Base-by-base conservation (phyloP, 2,888 invertebrate genomes). In the Teinopalpus imperialis region DNA sequence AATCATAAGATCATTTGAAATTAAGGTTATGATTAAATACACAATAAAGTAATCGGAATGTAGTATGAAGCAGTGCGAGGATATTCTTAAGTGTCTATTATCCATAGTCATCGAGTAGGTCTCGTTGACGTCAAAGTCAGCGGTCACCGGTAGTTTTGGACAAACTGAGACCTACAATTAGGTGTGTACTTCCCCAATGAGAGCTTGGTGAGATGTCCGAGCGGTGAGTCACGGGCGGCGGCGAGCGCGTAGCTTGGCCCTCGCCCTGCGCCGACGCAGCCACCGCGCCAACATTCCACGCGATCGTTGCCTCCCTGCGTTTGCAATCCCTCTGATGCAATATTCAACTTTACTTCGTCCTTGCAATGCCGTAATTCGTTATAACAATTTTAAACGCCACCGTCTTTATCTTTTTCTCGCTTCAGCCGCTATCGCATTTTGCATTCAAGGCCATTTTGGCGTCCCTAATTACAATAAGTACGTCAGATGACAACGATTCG, bases 331-430 rank as follows among this genome's bases (percentile, higher is more conserved):
- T 80, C 81, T 87, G 86, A 87, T 85, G 86, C 87, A 87, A 86
- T 83, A 86, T 86, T 87, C 83, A 86, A 85, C 85, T 86, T 85
- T 86, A 86, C 82, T 77, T 83, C 86, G 86, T 87, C 86, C 87
- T 88, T 88, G 87, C 87, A 87, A 86, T 87, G 87, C 86, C 86
- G 86, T 87, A 87, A 88, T 86, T 87, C 83, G 81, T 83, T 82
- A 81, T 75, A 81, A 85, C 83, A 74, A 79, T 75, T 78, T 79
- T 77, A 81, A 81, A 79, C 71, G 80, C 63, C 71, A 68, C 73
- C 74, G 74, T 75, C 80, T 81, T 83, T 78, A 74, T 81, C 73
- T 77, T 82, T 81, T 83, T 82, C 69, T 59, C 44, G 49, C 65
- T 55, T 64, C 74, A 70, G 66, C 74, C 69, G 73, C 69, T 74